These are phyloP conservation scores for Monodelphis domestica DNA, from an alignment of 2,797 vertebrate species.

Conservation along the genomic window DNA sequence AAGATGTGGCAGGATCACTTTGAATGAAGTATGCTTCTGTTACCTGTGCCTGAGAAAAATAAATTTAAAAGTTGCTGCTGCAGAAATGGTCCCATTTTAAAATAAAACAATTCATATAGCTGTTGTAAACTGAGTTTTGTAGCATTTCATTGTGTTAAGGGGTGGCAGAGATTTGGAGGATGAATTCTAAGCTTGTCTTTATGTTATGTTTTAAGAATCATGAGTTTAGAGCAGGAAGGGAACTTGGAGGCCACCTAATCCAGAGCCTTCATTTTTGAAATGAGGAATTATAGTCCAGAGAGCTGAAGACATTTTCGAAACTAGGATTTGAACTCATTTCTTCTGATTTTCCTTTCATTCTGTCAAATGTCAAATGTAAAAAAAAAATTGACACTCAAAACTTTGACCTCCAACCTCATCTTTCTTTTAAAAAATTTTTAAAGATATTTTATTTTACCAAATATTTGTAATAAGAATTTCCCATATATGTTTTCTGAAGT, in stretches of 20 bases:
- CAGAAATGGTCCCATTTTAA: not conserved
- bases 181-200: not conserved
- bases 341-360: too few relatives aligned
- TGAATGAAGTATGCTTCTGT: not conserved
- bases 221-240: not conserved
- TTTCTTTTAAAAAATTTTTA: too few relatives aligned
- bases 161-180: not conserved
- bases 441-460: too few relatives aligned
- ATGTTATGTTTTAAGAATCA: not conserved
- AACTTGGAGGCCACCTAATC: not conserved
- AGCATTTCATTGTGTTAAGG: not conserved
- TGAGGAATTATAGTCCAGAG: not conserved
- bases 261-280: not conserved
- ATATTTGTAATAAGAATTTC: too few relatives aligned
- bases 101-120: not conserved
- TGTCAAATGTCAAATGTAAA: too few relatives aligned
- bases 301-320: not conserved
- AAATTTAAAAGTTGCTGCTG: not conserved
- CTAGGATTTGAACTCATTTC: too few relatives aligned
- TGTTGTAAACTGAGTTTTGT: not conserved
- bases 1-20: constrained; percentile 4
- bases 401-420: too few relatives aligned
- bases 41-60: constrained; percentile 33
- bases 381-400: too few relatives aligned
- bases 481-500: too few relatives aligned